phyloP scores from a whole-genome alignment of 1,140 invertebrate species.

The Magallana ariakensis region DNA sequence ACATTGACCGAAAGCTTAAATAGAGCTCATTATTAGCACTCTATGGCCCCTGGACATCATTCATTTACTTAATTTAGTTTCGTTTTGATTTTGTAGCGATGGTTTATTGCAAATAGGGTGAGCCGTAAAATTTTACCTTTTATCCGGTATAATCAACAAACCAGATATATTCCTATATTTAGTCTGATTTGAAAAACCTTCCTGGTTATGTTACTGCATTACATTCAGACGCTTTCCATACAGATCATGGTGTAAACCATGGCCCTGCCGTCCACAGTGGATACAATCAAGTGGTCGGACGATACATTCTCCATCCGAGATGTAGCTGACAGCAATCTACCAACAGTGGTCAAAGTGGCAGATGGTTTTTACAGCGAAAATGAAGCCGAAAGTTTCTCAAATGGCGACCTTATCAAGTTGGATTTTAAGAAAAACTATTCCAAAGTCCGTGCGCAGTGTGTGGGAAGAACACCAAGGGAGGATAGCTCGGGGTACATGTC shows the following conservation, averaged over 20 bases:
- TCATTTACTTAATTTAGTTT: too few species aligned
- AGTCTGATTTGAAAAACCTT: neutral
- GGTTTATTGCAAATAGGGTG: neutral
- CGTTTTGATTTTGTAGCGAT: too few species aligned
- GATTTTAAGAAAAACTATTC: slow-evolving; percentile 51
- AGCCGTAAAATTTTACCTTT: slow-evolving; percentile 2
- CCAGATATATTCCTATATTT: neutral
- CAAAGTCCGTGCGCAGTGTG: slow-evolving; percentile 43
- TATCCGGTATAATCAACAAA: neutral
- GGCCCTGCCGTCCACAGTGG: neutral
- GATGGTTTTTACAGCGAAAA: slow-evolving; percentile 47
- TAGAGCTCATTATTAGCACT: too few species aligned
- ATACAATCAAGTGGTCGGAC: slow-evolving; percentile 46
- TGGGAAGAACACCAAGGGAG: neutral
- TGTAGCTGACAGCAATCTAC: slow-evolving; percentile 20
- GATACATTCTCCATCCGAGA: slow-evolving; percentile 42
- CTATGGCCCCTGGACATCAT: too few species aligned
- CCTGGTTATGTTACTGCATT: neutral
- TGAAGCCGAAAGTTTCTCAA: slow-evolving; percentile 54
- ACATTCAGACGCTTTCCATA: neutral
- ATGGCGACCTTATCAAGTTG: slow-evolving; percentile 53
- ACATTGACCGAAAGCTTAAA: too few species aligned
- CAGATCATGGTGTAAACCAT: neutral
- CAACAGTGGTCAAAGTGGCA: slow-evolving; percentile 41
- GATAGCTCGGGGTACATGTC: slow-evolving; percentile 49